phyloP scores from a whole-genome alignment of 1,140 invertebrate genomes.

The Gyrodactylus salaris region DNA sequence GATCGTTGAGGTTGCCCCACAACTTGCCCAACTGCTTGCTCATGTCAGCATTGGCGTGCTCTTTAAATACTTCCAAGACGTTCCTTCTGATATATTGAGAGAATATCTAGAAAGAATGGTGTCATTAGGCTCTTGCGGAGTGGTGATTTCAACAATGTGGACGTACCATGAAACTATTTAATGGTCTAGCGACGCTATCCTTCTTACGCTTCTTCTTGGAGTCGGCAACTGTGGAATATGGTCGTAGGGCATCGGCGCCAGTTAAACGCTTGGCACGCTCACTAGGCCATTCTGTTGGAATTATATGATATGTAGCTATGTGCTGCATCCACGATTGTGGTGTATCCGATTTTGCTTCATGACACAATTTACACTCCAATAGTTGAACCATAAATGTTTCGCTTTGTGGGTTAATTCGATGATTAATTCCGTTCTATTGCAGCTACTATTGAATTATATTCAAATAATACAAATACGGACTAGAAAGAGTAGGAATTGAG shows the following conservation, averaged over 20 bases:
- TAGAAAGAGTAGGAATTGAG: neutral
- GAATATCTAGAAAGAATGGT: constrained; percentile 1
- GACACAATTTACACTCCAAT: neutral
- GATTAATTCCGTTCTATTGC: neutral
- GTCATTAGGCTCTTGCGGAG: neutral
- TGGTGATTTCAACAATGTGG: neutral
- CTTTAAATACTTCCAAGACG: neutral
- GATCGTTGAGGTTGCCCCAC: neutral
- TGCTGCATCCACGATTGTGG: neutral
- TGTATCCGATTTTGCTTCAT: neutral
- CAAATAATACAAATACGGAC: neutral
- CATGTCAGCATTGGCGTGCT: neutral
- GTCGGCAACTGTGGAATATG: constrained; percentile 1
- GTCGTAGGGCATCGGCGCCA: neutral
- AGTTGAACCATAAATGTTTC: neutral
- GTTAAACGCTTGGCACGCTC: neutral
- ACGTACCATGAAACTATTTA: constrained; percentile 5
- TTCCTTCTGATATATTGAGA: neutral
- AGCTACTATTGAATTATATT: neutral
- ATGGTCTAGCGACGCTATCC: neutral
- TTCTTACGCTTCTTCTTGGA: neutral
- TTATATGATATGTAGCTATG: neutral
- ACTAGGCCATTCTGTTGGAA: constrained; percentile 5
- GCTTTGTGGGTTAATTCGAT: neutral
- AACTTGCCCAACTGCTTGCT: constrained; percentile 1